Conservation (phyloP, 2,797 vertebrate species). For the Myotis daubentonii region DNA sequence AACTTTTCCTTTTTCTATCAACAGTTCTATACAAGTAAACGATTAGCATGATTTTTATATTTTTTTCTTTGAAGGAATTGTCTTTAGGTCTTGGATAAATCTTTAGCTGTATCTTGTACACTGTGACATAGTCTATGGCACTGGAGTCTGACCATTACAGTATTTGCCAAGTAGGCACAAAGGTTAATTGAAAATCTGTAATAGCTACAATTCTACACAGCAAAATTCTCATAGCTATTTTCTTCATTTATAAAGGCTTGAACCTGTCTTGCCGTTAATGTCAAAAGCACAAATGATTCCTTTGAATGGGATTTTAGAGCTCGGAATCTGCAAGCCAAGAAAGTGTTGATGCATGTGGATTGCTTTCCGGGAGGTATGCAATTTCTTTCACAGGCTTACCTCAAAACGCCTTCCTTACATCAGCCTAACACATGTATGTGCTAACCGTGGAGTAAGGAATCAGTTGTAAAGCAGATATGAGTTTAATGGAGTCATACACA, state of each 20-base stretch:
- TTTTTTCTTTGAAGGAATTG: not conserved
- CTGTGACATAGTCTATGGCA: slow-evolving; percentile 2
- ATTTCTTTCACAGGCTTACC: slow-evolving; percentile 51
- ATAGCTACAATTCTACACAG: slow-evolving; percentile 39
- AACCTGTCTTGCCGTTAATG: slow-evolving; percentile 61
- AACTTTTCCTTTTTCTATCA: slow-evolving; percentile 41
- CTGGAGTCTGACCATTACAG: slow-evolving; percentile 26
- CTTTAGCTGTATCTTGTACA: slow-evolving; percentile 26
- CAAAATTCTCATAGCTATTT: slow-evolving; percentile 65
- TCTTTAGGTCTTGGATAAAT: slow-evolving; percentile 39
- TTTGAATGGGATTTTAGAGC: slow-evolving; percentile 59
- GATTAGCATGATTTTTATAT: slow-evolving; percentile 12
- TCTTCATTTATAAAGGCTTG: slow-evolving; percentile 41
- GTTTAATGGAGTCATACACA: not conserved
- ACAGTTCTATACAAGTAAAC: slow-evolving; percentile 39
- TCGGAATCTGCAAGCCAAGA: slow-evolving; percentile 38
- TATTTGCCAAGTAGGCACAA: slow-evolving; percentile 53
- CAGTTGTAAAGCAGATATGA: not conserved
- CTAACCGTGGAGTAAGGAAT: not conserved
- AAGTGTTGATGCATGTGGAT: not conserved
- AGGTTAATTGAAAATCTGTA: slow-evolving; percentile 73
- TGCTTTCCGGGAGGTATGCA: slow-evolving; percentile 42
- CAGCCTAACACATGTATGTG: not conserved
- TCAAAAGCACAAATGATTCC: slow-evolving; percentile 72
- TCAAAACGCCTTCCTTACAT: slow-evolving; percentile 58